Base-by-base conservation (phyloP, 2,113 vertebrate genomes). In the Hippopotamus amphibius region DNA sequence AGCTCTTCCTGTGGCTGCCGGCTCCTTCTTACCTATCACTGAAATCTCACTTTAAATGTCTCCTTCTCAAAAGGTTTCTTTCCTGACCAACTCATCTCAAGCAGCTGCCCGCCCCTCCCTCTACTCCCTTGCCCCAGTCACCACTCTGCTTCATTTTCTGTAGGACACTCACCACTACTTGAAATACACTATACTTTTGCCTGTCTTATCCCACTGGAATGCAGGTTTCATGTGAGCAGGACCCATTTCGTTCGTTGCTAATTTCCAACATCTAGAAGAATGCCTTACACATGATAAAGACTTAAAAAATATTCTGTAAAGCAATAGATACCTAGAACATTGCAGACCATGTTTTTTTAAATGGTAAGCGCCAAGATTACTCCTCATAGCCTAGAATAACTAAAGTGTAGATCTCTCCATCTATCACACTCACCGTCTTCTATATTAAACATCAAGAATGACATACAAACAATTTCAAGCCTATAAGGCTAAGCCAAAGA, bases 181-280 rank as follows among this genome's bases (percentile, higher is more conserved):
- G 50, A 79, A 95, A 79, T 59, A 37, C 1, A 28, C 4, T 55
- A 15, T n/a, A 61, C 8, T 77, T 65, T 77, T 72, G 21, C 46
- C 22, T 79, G 24, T 37, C 33, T 80, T 24, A 41, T 48, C 3
- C 83, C 19, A 15, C 22, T 48, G n/a, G 30, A 93, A 80, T 48
- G 59, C 9, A 71, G 57, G 6, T n/a, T 93, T 6, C 43, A 46
- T n/a, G 33, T 21, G 30, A 87, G 13, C 13, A 41, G n/a, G 46
- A 24, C 21, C 59, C 57, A 11, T 81, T 91, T 65, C 50, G 22
- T 24, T 90, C 5, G 0, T 28, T 77, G 16, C 59, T 79, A 22
- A 93, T 68, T 82, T 87, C 55, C 50, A 89, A 86, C 55, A 50
- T 65, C 71, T 50, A 88, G n/a, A 71, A 81, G 19, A 92, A n/a